Conservation (phyloP, 2,797 vertebrate species). For the Anguilla obscura region DNA sequence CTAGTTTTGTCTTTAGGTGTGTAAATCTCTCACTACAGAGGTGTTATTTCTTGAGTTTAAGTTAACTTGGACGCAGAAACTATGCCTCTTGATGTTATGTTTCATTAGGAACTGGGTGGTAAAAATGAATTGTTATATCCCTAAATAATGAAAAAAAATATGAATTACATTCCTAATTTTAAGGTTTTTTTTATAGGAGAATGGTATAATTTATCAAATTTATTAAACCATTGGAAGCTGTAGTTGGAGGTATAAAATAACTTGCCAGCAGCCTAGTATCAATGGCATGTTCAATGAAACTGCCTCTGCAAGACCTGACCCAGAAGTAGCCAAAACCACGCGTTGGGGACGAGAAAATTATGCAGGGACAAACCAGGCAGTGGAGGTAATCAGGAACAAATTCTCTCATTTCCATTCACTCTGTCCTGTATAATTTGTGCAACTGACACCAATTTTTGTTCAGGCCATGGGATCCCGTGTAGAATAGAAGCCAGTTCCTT, state of each 20-base stretch:
- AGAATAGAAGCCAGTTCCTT: background rate
- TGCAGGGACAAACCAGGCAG: constrained; percentile 27
- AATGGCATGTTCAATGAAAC: background rate
- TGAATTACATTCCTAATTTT: too few relatives aligned
- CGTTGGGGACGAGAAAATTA: constrained; percentile 8
- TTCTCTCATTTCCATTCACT: constrained; percentile 33
- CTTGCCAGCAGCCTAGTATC: background rate
- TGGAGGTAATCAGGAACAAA: constrained; percentile 26
- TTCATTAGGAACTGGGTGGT: too few relatives aligned
- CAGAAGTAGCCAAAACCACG: background rate
- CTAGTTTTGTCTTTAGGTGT: too few relatives aligned
- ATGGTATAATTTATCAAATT: background rate
- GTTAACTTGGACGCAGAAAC: too few relatives aligned
- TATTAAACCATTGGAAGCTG: too few relatives aligned
- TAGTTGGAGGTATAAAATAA: constrained; percentile 4
- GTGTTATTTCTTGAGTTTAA: too few relatives aligned
- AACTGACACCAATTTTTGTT: constrained; percentile 31
- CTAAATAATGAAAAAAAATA: too few relatives aligned
- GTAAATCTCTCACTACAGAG: too few relatives aligned
- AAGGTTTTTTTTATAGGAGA: background rate
- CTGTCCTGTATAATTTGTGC: constrained; percentile 32
- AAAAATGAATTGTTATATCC: too few relatives aligned
- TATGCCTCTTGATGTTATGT: too few relatives aligned
- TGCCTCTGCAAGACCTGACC: constrained; percentile 9
- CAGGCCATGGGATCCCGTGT: background rate